Percentiles rank a stretch among this genome's conserved stretches.
Evolutionary conservation across 2,797 vertebrate species (phyloP).

Genomic region (Esox masquinongy): DNA sequence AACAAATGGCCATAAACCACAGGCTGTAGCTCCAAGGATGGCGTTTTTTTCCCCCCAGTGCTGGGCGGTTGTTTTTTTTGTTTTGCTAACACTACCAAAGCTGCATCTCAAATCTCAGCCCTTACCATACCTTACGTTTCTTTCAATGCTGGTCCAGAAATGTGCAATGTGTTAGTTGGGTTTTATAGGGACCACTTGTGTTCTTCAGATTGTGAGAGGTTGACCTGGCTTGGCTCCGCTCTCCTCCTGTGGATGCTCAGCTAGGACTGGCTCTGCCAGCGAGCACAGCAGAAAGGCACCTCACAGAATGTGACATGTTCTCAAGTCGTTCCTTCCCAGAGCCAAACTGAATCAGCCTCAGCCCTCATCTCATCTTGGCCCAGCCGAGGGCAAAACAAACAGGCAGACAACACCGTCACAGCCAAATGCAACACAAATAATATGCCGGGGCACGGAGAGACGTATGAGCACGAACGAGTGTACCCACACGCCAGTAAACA

Average conservation of each 20-base stretch:
- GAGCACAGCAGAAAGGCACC: conserved; percentile 41
- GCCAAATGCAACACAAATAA: conserved; percentile 36
- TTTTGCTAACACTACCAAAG: too few relatives aligned
- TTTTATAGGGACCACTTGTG: conserved; percentile 30
- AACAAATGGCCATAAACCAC: too few relatives aligned
- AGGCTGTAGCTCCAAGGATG: too few relatives aligned
- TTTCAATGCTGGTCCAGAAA: too few relatives aligned
- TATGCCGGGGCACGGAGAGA: conserved; percentile 5
- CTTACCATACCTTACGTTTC: too few relatives aligned
- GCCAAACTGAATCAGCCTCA: conserved; percentile 1
- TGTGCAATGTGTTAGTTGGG: background rate
- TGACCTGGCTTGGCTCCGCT: background rate
- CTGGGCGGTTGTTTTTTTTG: too few relatives aligned
- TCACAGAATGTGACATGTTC: conserved; percentile 47
- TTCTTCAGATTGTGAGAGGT: conserved; percentile 10
- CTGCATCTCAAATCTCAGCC: too few relatives aligned
- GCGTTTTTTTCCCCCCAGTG: too few relatives aligned
- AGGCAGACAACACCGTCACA: conserved; percentile 22
- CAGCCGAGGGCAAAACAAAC: conserved; percentile 46
- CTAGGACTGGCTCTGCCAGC: conserved; percentile 29
- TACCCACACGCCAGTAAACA: conserved; percentile 8
- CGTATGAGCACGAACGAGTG: background rate
- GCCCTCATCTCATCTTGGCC: conserved; percentile 19
- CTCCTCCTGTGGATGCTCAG: conserved; percentile 11
- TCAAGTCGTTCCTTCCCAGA: conserved; percentile 31